phyloP scores from a whole-genome alignment of 1,140 invertebrate genomes.

The Asbolus verrucosus region DNA sequence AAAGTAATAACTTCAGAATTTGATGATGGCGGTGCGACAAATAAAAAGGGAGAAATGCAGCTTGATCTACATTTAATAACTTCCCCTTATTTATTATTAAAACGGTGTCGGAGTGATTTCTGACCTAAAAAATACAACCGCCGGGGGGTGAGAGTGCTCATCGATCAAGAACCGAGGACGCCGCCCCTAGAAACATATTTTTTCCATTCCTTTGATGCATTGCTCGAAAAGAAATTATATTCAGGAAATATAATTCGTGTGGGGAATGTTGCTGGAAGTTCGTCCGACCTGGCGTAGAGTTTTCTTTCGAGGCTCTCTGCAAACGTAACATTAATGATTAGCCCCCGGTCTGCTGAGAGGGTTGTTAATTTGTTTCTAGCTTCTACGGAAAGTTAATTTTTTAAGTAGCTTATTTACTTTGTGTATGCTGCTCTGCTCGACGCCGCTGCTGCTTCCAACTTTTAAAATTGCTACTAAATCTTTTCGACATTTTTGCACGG shows the following conservation, averaged over 20 bases:
- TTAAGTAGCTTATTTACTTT: slow-evolving; percentile 10
- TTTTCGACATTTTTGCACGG: slow-evolving; percentile 2
- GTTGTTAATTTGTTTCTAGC: background rate
- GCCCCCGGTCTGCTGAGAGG: background rate
- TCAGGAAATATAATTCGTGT: slow-evolving; percentile 34
- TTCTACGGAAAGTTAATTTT: background rate
- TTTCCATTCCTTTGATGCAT: slow-evolving; percentile 39
- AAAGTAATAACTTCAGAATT: background rate
- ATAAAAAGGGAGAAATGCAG: background rate
- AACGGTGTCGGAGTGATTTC: slow-evolving; percentile 4
- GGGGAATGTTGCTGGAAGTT: slow-evolving; percentile 22
- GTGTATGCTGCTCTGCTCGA: background rate
- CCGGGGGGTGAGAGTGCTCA: slow-evolving; percentile 12
- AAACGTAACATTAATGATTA: background rate
- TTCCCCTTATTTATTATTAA: slow-evolving; percentile 27
- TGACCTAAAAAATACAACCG: slow-evolving; percentile 13
- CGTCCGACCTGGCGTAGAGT: slow-evolving; percentile 5
- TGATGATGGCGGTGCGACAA: background rate
- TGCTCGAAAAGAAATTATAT: slow-evolving; percentile 36
- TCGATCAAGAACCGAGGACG: slow-evolving; percentile 15
- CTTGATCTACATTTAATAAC: background rate
- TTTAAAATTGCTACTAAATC: background rate
- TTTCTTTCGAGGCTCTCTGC: background rate
- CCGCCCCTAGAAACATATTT: slow-evolving; percentile 23
- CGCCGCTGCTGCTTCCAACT: background rate